Percentiles rank a stretch among this genome's conserved stretches.
These are phyloP conservation scores for Tursiops truncatus DNA, from an alignment of 2,113 vertebrate genomes.

Conservation along the genomic window DNA sequence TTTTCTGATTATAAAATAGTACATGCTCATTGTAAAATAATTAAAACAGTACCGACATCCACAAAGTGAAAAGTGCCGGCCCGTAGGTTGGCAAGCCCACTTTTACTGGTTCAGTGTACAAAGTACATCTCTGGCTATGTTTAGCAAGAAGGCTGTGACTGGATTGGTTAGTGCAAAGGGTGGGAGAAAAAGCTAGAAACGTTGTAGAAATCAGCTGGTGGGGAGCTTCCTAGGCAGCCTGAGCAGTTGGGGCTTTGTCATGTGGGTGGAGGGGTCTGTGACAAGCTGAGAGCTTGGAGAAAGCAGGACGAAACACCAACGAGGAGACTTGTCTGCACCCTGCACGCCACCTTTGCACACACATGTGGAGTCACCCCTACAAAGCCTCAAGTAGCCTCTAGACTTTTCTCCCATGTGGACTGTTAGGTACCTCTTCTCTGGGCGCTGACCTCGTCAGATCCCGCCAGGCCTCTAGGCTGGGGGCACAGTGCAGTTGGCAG, in stretches of 20 bases:
- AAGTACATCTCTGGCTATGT: not conserved
- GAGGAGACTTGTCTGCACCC: not conserved
- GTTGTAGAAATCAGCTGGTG: not conserved
- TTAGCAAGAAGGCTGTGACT: not conserved
- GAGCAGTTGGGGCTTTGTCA: not conserved
- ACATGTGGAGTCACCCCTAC: too few species aligned
- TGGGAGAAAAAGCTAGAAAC: not conserved
- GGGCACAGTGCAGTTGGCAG: not conserved
- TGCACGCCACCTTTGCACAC: accelerated
- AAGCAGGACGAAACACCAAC: not conserved
- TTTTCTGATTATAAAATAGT: not conserved
- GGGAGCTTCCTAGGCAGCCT: not conserved
- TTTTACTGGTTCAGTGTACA: not conserved
- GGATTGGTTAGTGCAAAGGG: not conserved
- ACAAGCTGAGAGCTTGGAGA: not conserved
- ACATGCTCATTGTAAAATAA: not conserved
- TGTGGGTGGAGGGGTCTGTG: not conserved
- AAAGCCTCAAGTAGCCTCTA: not conserved
- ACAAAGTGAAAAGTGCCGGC: not conserved
- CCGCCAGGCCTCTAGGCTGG: not conserved
- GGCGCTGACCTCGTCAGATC: not conserved
- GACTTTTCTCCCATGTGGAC: not conserved
- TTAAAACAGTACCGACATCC: not conserved
- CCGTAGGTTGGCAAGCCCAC: not conserved
- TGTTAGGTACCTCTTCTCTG: not conserved